These are phyloP conservation scores for Phytoseiulus persimilis DNA, from an alignment of 2,888 invertebrate species.

Conservation along the genomic window DNA sequence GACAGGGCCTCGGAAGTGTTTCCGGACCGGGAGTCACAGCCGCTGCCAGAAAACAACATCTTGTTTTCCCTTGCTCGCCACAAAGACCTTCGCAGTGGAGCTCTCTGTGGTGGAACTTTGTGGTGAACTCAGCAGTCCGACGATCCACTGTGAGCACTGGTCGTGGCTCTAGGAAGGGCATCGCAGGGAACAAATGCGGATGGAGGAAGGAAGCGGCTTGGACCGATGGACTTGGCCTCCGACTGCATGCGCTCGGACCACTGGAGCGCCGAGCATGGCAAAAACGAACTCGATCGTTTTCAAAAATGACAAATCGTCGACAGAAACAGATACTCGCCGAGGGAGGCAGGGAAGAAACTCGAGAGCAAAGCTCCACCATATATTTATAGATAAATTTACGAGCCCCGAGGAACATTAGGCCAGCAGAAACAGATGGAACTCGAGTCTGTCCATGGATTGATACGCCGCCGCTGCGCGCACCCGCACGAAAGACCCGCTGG, in stretches of 20 bases:
- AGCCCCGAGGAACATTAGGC: not conserved
- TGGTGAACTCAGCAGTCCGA: too few relatives aligned
- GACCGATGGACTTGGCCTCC: too few relatives aligned
- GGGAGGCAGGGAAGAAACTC: not conserved
- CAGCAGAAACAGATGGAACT: not conserved
- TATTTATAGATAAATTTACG: not conserved
- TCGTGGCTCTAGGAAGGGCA: too few relatives aligned
- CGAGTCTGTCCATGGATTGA: not conserved
- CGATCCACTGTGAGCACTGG: too few relatives aligned
- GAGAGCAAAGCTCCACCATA: not conserved
- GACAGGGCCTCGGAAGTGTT: not conserved
- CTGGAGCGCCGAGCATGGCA: not conserved
- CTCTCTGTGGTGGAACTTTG: too few relatives aligned
- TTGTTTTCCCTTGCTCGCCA: not conserved
- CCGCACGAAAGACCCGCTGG: not conserved
- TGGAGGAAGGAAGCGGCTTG: too few relatives aligned
- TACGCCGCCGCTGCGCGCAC: not conserved
- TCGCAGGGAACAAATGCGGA: too few relatives aligned
- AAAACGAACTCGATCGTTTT: not conserved
- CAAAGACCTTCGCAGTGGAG: too few relatives aligned
- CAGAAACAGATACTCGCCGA: not conserved
- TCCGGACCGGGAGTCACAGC: not conserved
- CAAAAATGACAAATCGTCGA: not conserved
- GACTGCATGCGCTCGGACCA: not conserved
- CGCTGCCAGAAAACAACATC: not conserved